phyloP scores from a whole-genome alignment of 2,888 invertebrate species.

The Agonopterix subpropinquella region DNA sequence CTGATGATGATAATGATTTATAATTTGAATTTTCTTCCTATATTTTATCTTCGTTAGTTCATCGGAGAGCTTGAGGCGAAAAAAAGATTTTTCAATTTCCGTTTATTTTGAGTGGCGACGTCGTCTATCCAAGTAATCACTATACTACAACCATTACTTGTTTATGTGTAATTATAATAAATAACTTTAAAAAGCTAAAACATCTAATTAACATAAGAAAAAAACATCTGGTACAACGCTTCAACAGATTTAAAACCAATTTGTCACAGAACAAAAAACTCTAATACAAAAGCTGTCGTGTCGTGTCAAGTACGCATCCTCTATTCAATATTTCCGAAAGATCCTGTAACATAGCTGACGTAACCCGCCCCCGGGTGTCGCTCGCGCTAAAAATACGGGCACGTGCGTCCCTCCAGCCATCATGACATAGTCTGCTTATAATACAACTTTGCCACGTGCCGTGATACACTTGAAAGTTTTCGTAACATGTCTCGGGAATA shows the following conservation, averaged over 20 bases:
- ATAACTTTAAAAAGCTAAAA: not conserved
- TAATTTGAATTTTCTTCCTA: no score
- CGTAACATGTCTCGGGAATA: no score
- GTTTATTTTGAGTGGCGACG: not conserved
- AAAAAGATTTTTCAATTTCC: no score
- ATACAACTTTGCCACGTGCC: conserved; percentile 3
- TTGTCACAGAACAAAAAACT: not conserved
- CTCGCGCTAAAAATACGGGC: conserved; percentile 55
- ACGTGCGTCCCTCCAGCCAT: conserved; percentile 48
- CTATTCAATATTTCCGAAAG: conserved; percentile 5
- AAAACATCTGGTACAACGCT: conserved; percentile 3
- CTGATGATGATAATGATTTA: no score
- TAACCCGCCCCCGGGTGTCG: conserved; percentile 55
- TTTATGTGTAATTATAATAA: not conserved
- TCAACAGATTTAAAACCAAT: not conserved
- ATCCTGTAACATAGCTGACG: conserved; percentile 41
- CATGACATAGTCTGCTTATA: conserved; percentile 36
- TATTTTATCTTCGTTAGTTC: no score
- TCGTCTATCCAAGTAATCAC: not conserved
- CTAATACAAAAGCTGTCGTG: not conserved
- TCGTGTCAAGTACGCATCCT: conserved; percentile 15
- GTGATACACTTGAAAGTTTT: no score
- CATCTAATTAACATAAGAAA: not conserved
- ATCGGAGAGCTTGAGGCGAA: no score
- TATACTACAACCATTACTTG: no score